These are phyloP conservation scores for Monomorium pharaonis DNA, from an alignment of 1,140 invertebrate genomes.

Conservation along the genomic window DNA sequence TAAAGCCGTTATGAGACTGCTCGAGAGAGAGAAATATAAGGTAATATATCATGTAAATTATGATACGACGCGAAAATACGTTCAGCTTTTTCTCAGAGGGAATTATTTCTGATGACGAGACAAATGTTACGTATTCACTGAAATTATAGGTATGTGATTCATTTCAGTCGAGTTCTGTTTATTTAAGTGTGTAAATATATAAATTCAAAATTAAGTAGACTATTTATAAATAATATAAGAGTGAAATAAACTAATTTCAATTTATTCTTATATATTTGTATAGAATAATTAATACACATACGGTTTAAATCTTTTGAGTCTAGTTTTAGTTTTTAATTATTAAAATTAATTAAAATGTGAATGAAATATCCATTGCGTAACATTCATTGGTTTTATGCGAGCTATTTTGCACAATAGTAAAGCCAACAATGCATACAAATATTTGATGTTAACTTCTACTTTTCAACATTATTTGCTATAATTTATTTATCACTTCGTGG, in stretches of 20 bases:
- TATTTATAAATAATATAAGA: not conserved
- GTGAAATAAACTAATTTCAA: not conserved
- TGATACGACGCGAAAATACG: conserved; percentile 38
- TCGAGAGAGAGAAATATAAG: not conserved
- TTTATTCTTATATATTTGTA: not conserved
- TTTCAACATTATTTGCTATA: not conserved
- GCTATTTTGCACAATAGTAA: not conserved
- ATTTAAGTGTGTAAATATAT: not conserved
- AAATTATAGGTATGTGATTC: not conserved
- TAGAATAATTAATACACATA: not conserved
- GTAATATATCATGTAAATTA: conserved; percentile 45
- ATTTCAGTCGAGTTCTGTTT: not conserved
- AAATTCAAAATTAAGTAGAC: not conserved
- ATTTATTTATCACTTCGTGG: not conserved
- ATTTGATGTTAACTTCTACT: not conserved
- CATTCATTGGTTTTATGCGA: not conserved
- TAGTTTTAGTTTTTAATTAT: conserved; percentile 8
- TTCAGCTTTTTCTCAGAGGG: conserved; percentile 8
- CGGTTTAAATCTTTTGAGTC: not conserved
- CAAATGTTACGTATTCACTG: not conserved
- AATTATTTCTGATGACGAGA: conserved; percentile 12
- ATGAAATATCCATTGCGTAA: not conserved
- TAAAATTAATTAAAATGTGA: not conserved
- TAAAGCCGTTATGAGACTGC: not conserved
- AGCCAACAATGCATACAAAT: not conserved